phyloP scores from a whole-genome alignment of 2,113 vertebrate species.

The Phaethornis superciliosus region DNA sequence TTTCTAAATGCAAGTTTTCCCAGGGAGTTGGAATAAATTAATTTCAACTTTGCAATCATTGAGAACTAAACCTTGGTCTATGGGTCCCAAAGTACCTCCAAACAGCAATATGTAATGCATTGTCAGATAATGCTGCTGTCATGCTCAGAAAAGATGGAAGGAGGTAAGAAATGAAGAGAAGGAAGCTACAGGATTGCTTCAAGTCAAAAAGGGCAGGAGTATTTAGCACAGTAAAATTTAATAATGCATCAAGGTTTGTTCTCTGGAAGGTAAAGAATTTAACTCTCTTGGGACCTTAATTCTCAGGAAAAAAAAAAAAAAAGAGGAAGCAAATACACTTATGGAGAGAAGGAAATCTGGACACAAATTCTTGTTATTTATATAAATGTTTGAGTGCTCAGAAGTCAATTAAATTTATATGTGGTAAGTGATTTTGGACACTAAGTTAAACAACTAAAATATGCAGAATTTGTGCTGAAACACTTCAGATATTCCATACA shows the following conservation, averaged over 20 bases:
- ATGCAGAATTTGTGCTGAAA: neutral
- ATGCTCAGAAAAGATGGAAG: neutral
- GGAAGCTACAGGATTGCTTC: neutral
- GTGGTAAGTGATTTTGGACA: neutral
- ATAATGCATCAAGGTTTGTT: neutral
- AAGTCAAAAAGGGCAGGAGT: neutral
- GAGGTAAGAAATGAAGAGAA: neutral
- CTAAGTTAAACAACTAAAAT: neutral
- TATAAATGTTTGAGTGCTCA: neutral
- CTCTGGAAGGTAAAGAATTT: neutral
- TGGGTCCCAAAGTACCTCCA: neutral
- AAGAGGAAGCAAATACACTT: accelerated
- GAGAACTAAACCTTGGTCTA: neutral
- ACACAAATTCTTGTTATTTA: neutral
- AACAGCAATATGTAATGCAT: neutral
- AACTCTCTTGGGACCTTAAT: neutral
- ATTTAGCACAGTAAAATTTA: neutral
- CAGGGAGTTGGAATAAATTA: neutral
- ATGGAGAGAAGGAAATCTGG: neutral
- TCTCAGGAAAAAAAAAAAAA: neutral
- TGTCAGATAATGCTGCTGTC: neutral
- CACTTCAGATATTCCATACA: neutral
- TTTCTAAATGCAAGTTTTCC: neutral
- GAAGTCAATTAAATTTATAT: neutral
- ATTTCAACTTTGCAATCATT: neutral